Conservation (phyloP, 2,797 vertebrate species). For the Ctenopoma multispine region DNA sequence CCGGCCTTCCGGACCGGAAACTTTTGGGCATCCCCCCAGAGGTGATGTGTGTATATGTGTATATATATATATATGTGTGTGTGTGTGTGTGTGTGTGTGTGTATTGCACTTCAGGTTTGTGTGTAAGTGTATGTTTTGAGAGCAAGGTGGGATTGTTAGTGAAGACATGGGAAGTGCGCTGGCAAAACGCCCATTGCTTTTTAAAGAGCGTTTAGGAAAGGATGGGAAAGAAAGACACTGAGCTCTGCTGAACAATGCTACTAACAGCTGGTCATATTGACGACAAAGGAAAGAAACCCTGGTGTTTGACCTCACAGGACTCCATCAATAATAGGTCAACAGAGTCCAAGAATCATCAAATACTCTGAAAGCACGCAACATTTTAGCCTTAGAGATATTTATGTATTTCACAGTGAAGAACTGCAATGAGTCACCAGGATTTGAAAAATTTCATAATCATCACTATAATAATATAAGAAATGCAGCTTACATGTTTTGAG, state of each 20-base stretch:
- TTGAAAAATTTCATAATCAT: background rate
- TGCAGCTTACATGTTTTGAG: background rate
- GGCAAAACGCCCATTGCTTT: constrained; percentile 62
- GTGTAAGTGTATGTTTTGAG: constrained; percentile 35
- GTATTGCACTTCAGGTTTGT: constrained; percentile 3
- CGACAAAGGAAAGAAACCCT: constrained; percentile 49
- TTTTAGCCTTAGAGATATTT: constrained; percentile 7
- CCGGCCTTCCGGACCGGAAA: constrained; percentile 74
- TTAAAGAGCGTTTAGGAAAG: constrained; percentile 56
- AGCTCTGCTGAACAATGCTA: constrained; percentile 60
- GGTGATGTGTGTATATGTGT: constrained; percentile 47
- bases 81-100: constrained; percentile 30
- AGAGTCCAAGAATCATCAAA: constrained; percentile 8
- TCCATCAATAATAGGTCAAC: constrained; percentile 2
- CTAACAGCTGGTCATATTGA: constrained; percentile 47
- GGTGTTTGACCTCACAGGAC: constrained; percentile 54
- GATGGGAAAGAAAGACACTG: constrained; percentile 49
- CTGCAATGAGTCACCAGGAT: background rate
- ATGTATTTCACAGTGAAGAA: constrained; percentile 1
- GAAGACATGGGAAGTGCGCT: constrained; percentile 58
- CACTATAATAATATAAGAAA: background rate
- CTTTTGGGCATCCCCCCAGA: constrained; percentile 73
- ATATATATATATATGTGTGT: constrained; percentile 34
- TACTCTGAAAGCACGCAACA: background rate
- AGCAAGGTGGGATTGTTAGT: constrained; percentile 45